Base-by-base conservation (phyloP, 1,140 invertebrate genomes). In the Pseudoatta argentina region DNA sequence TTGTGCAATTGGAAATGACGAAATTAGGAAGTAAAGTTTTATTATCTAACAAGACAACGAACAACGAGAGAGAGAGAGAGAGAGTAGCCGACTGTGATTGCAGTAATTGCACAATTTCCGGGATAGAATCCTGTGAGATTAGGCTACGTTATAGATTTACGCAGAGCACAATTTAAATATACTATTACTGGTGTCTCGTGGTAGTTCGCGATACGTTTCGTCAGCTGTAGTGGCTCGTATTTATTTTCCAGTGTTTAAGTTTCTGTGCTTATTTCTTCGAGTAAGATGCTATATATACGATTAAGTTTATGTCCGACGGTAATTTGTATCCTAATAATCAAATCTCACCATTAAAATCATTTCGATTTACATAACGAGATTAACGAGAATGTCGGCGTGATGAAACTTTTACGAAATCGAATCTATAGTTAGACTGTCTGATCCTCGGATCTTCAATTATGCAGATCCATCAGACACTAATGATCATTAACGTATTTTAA, bases 81-180 rank as follows among this genome's bases (percentile, higher is more conserved):
- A 55, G 78, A 24, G 24, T 81, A 71, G 51, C 64, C 64, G 64
- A 69, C 48, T 69, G 44, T 81, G 64, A 81, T 71, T 81, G 78
- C 78, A 39, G 53, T 10, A 16, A 21, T 81, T 81, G 78, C 78
- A 81, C 67, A 81, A 81, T 81, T 81, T 81, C 78, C 78, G 66
- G 78, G 67, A 81, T 81, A 71, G 64, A 81, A 71, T 81, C 76
- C 61, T 27, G 66, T 51, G 53, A 81, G 78, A 81, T 81, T 71
- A 71, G 51, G 10, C 51, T 21, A 18, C 21, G 78, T 71, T 81
- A 57, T 24, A 71, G 53, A 81, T 81, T 81, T 71, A 24, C 66
- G 66, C 66, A 55, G 51, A 53, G 34, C 51, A n/a, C 21, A 55
- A 81, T 71, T 81, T 71, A 64, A 81, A 71, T 57, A 48, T 39